These are phyloP conservation scores for Pristionchus japonicus DNA, from an alignment of 2,888 invertebrate genomes.

Conservation along the genomic window DNA sequence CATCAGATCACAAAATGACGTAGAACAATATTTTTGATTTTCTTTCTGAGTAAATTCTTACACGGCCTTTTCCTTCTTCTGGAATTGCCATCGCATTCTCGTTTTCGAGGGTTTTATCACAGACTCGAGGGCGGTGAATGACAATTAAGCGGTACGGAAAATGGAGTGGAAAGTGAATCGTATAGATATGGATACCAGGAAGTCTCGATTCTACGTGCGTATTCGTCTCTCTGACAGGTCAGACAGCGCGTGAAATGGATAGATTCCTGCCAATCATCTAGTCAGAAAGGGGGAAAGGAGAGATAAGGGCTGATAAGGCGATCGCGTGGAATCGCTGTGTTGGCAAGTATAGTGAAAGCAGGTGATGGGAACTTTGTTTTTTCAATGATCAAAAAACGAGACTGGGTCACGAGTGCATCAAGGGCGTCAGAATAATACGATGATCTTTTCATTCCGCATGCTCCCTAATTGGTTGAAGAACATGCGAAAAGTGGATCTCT, in stretches of 20 bases:
- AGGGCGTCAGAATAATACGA: not conserved
- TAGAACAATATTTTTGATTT: not conserved
- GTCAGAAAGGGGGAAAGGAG: not conserved
- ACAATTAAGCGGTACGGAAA: not conserved
- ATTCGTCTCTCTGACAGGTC: not conserved
- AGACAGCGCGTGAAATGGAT: not conserved
- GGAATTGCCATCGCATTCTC: not conserved
- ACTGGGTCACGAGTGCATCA: not conserved
- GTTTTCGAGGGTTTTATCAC: not conserved
- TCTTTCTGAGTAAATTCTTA: not conserved
- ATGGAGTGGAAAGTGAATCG: not conserved
- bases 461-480: too few relatives aligned
- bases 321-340: not conserved
- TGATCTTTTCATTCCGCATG: not conserved
- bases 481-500: too few relatives aligned
- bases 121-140: not conserved
- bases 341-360: constrained; percentile 42
- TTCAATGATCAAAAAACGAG: not conserved
- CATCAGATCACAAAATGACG: not conserved
- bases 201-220: not conserved
- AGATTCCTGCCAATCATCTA: not conserved
- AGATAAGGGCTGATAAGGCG: not conserved
- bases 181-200: not conserved
- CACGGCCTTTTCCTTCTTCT: not conserved
- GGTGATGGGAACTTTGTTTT: constrained; percentile 22